Evolutionary conservation across 2,113 vertebrate species (phyloP).

Genomic region (Sylvilagus bachmani): DNA sequence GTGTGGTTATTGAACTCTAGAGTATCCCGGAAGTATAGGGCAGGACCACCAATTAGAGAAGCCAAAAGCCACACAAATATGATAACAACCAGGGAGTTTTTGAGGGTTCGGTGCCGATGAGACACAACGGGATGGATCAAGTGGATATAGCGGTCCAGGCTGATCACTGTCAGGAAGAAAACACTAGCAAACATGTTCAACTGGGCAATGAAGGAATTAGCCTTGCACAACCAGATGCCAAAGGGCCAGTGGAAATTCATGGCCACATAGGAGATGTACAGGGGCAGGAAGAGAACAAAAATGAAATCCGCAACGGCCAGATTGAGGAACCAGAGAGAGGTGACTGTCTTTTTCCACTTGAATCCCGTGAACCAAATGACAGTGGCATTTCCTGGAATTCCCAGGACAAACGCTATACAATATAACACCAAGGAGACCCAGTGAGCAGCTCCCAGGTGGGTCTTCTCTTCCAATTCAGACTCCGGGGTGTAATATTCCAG

Average conservation of each 20-base stretch:
- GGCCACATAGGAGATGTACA: constrained; percentile 95
- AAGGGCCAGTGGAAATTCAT: constrained; percentile 96
- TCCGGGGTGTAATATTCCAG: constrained; percentile 81
- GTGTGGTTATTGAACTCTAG: constrained; percentile 86
- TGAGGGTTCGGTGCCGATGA: constrained; percentile 87
- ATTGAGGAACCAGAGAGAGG: constrained; percentile 95
- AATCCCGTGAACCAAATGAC: constrained; percentile 97
- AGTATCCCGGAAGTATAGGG: constrained; percentile 93
- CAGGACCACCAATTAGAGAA: constrained; percentile 89
- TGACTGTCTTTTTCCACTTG: constrained; percentile 95
- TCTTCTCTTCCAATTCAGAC: constrained; percentile 81
- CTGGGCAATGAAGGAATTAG: constrained; percentile 94
- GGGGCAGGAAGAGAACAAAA: constrained; percentile 95
- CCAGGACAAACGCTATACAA: constrained; percentile 92
- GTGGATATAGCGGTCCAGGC: constrained; percentile 94
- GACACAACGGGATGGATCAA: constrained; percentile 91
- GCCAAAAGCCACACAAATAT: constrained; percentile 91
- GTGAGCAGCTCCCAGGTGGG: constrained; percentile 88
- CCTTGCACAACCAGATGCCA: constrained; percentile 93
- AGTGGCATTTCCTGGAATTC: constrained; percentile 94
- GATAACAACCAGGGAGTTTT: constrained; percentile 87
- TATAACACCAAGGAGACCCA: constrained; percentile 94
- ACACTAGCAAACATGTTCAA: constrained; percentile 99
- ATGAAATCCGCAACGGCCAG: constrained; percentile 96
- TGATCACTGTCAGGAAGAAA: constrained; percentile 95